phyloP scores from a whole-genome alignment of 2,888 invertebrate genomes.

The Tipula confusa region DNA sequence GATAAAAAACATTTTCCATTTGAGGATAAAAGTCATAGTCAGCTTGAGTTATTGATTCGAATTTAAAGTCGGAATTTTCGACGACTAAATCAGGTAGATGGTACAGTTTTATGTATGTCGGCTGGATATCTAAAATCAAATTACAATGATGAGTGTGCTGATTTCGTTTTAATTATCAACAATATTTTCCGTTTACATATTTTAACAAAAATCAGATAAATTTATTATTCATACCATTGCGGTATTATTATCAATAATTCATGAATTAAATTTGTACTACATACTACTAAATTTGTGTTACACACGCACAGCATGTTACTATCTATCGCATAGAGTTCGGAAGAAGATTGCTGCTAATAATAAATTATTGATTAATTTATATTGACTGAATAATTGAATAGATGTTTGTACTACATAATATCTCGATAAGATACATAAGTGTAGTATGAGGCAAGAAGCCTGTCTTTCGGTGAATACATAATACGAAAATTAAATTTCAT shows the following conservation, averaged over 20 bases:
- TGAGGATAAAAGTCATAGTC: no score
- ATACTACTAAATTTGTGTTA: not conserved
- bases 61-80: no score
- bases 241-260: not conserved
- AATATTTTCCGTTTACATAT: no score
- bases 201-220: not conserved
- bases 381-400: not conserved
- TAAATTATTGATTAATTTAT: not conserved
- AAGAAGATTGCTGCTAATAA: not conserved
- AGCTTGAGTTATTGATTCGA: no score
- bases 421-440: not conserved
- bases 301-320: not conserved
- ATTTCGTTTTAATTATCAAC: no score
- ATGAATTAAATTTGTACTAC: not conserved
- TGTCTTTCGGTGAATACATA: not conserved
- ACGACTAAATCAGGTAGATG: no score
- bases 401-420: no score
- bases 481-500: not conserved
- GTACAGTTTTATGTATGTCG: no score
- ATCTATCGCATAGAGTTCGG: not conserved
- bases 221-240: not conserved
- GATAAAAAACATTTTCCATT: no score
- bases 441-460: not conserved
- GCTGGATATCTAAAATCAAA: no score
- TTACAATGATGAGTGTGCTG: no score